Base-by-base conservation (phyloP, 1,140 invertebrate species). In the Gyrodactylus bullatarudis region DNA sequence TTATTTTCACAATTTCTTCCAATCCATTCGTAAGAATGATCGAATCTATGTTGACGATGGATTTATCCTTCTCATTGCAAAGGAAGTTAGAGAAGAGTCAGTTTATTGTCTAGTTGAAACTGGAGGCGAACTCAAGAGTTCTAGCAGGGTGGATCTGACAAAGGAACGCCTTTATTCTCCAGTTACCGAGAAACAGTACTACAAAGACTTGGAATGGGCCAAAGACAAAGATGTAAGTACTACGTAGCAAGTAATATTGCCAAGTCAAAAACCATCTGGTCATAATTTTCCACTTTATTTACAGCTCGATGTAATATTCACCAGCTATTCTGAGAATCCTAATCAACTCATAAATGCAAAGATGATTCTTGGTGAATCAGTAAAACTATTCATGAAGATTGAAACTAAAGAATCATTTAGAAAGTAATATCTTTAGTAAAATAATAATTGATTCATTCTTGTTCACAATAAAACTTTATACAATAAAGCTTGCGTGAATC, bases 161-260 rank as follows among this genome's bases (percentile, higher is more conserved):
- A 91, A 92, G 20, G 86, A 92, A 0, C 86, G 89, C 0, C 91
- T 97, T 0, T 94, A 99, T 82, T 82, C 98, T 75, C 95, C 95
- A 2, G 92, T 92, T 24, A 91, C 99, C 0, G 97, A 94, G 0
- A 91, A 95, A 79, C 98, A 97, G 80, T 95, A 99, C 79, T 91
- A 88, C 78, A 85, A 87, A 23, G 95, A 99, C 82, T 82, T 99
- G 54, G 80, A 86, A 73, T 97, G 98, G 79, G 95, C 91, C 75
- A 88, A 97, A 16, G 88, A 95, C 76, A 54, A 54, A 16, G 89
- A 54, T 54, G 34, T 54, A n/a, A 54, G 34, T 54, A n/a, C n/a
- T n/a, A n/a, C n/a, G n/a, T n/a, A n/a, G n/a, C n/a, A n/a, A n/a
- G n/a, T n/a, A n/a, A n/a, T n/a, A n/a, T n/a, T n/a, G n/a, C n/a